Evolutionary conservation across 2,888 invertebrate genomes (phyloP), one percentile per base, ranked within the genome.

Genomic region (Microdon myrmicae): DNA sequence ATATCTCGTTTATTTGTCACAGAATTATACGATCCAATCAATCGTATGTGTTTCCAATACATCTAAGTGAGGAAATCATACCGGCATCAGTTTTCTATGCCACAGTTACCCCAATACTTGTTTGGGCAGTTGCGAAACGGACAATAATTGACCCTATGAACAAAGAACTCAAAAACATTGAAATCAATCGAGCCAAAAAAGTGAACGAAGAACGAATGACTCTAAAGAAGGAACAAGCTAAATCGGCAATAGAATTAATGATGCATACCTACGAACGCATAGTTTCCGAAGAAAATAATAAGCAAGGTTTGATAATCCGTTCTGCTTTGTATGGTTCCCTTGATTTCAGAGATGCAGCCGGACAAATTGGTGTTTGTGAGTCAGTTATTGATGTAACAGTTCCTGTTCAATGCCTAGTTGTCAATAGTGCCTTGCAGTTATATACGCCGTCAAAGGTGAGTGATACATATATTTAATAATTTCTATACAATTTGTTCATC

Each of bases 71-170:
- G 73, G 93, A 94, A 74, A 83, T 96, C 12, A 83, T 93, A 72
- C 93, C 95, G 0, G 90, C 92, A 12, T 93, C 96, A 0, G 83
- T 97, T 26, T 92, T 97, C 78, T 97, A 97, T 76, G 96, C 95
- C 7, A 93, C 96, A 0, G 82, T 94, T 0, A 85, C 91, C n/a
- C 96, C 97, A 0, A 68, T 95, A 8, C 82, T 94, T 22, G 85
- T 87, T 1, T 94, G 91, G 86, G 82, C 90, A 43, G 80, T 92
- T 1, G 82, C 95, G 0, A 95, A 94, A 79, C 91, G 90, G 71
- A 83, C 93, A 1, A 82, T 96, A 8, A 86, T 97, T 9, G 93
- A 94, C 70, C 94, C 94, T 0, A 89, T 94, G 72, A 83, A 89
- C 1, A 84, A 85, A 45, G 90, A 92, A 67, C 87, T 90, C 67